Evolutionary conservation across 2,797 vertebrate genomes (phyloP).

Genomic region (Gallinago stenura): DNA sequence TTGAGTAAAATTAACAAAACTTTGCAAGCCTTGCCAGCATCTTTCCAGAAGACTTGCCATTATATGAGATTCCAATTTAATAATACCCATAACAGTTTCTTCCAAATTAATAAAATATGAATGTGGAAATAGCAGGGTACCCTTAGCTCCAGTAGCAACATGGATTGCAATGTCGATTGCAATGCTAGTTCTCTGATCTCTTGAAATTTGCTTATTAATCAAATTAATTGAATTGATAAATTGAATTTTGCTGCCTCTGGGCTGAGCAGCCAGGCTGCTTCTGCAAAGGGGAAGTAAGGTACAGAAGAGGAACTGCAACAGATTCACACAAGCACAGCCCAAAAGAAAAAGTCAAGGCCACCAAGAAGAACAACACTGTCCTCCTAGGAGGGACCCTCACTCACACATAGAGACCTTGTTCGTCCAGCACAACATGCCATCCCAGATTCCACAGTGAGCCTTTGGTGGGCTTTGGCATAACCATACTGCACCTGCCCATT

Average conservation of each 20-base stretch:
- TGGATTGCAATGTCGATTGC: neutral
- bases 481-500: neutral
- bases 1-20: slow-evolving; percentile 4
- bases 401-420: neutral
- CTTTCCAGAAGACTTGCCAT: neutral
- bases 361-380: neutral
- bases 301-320: neutral
- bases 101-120: neutral
- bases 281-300: neutral
- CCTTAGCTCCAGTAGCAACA: neutral
- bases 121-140: neutral
- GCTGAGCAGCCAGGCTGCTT: neutral
- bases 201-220: neutral
- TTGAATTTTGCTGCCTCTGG: neutral
- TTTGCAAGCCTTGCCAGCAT: neutral
- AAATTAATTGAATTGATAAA: neutral
- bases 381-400: neutral
- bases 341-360: neutral
- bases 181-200: neutral
- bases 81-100: neutral
- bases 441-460: too few species aligned
- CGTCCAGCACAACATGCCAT: neutral
- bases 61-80: neutral
- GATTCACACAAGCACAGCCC: neutral
- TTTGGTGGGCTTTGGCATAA: neutral